Base-by-base conservation (phyloP, 2,888 invertebrate genomes). In the Ctena decussata region DNA sequence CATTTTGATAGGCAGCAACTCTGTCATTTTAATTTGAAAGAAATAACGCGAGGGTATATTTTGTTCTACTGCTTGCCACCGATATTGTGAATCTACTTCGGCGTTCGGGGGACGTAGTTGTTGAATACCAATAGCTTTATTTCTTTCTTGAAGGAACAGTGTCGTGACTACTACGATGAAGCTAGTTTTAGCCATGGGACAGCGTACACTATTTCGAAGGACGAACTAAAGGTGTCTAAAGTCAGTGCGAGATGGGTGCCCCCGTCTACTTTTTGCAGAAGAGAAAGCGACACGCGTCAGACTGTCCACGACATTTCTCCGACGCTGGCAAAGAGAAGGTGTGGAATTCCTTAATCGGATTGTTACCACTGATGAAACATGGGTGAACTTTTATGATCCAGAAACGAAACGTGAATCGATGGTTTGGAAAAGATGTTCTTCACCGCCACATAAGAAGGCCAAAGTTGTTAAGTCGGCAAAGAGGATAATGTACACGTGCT, bases 211-310 rank as follows among this genome's bases (percentile, higher is more conserved):
- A 71, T 76, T 65, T 24, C 71, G 0, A 49, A 46, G 21, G 24
- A 46, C n/a, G 44, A 74, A 32, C 32, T 75, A 11, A 75, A 69
- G n/a, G n/a, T n/a, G n/a, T n/a, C 15, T 37, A 71, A 44, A 60
- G 81, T 82, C 5, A 53, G 70, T 41, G 76, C 71, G 1, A 39
- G 81, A 18, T 81, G 76, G 76, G 71, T 76, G 30, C 81, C 76
- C 1, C 53, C n/a, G 53, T 37, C 57, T 81, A 2, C 60, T 76
- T 24, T 44, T 70, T 18, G 76, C 65, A 15, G 71, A 81, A 35
- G 39, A 80, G 5, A 80, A 69, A 35, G n/a, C 3, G 18, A 49
- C 24, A 37, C 18, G 81, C 21, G 39, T 81, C 5, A n/a, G n/a
- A 11, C 15, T n/a, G 0, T 70, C 81, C 1, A 37, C 24, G 21